phyloP scores from a whole-genome alignment of 2,113 vertebrate species.

The Chaetops frenatus region DNA sequence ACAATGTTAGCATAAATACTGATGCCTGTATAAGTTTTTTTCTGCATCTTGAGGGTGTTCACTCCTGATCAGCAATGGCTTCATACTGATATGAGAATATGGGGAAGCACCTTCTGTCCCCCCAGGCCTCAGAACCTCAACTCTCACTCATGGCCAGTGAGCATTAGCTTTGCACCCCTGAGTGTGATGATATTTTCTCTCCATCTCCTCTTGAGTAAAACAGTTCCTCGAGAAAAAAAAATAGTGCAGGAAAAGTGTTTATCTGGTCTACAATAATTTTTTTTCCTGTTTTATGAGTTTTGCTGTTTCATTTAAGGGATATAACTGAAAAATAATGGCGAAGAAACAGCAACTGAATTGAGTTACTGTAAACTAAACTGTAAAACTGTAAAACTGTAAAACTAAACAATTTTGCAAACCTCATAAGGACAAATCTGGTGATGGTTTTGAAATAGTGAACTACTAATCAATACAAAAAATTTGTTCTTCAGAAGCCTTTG shows the following conservation, averaged over 20 bases:
- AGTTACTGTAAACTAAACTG: neutral
- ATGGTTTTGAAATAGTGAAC: neutral
- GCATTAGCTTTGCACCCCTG: neutral
- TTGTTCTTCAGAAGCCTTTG: neutral
- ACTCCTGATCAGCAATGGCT: neutral
- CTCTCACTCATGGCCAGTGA: neutral
- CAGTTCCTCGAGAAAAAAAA: neutral
- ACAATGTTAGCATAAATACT: neutral
- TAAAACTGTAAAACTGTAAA: neutral
- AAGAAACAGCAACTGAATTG: neutral
- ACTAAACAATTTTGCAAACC: neutral
- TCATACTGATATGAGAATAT: fast-evolving
- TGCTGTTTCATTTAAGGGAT: neutral
- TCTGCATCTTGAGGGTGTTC: neutral
- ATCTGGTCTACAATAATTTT: neutral
- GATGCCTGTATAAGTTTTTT: neutral
- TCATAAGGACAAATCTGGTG: neutral
- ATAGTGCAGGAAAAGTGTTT: neutral
- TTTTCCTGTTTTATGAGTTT: neutral
- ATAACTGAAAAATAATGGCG: neutral
- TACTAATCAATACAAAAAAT: neutral
- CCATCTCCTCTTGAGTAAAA: neutral
- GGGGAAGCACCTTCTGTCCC: neutral
- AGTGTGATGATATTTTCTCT: neutral
- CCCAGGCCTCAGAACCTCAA: neutral